Base-by-base conservation (phyloP, 2,888 invertebrate species). In the Gastracanthus pulcherrimus region DNA sequence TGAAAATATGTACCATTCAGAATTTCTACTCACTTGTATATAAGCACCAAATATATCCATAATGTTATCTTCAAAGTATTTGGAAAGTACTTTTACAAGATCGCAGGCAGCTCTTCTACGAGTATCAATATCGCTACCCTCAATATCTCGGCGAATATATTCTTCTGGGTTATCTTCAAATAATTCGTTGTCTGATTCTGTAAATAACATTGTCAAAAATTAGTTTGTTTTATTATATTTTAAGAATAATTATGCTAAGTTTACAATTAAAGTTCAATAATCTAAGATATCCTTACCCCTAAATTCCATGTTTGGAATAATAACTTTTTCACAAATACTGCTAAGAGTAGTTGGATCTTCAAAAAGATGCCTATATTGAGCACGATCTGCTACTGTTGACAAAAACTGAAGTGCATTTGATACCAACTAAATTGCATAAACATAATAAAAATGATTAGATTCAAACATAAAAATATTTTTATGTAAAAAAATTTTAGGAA, bases 81-180 rank as follows among this genome's bases (percentile, higher is more conserved):
- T 94, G 29, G 97, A 97, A 1, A 99, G 93, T 0, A 98, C 96
- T 89, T 97, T 96, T 29, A 99, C 99, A 76, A 99, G 94, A 93
- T 99, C 99, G 92, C 99, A 98, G 64, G 99, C 99, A 31, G 99
- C 97, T 84, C 99, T 94, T 31, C 99, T 94, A 71, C 99, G 93
- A 0, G 99, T 99, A 91, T 99, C 99, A 82, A 98, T 96, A 92
- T 99, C 99, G 9, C 98, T 98, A 6, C 99, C 99, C 93, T 99
- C 99, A 84, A 99, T 98, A 92, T 99, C 99, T 38, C 98, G 93
- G 3, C 98, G 93, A 83, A 98, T 98, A 89, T 98, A 99, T 92
- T 99, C 99, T 89, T 99, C 98, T 0, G 99, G 97, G 90, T 99
- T 99, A 90, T 99, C 99, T 91, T 98, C 98, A 92, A 99, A 99